A percentile compares a stretch with the other conserved stretches of the same genome.
Conservation (phyloP, 2,113 vertebrate species). For the Condylura cristata region DNA sequence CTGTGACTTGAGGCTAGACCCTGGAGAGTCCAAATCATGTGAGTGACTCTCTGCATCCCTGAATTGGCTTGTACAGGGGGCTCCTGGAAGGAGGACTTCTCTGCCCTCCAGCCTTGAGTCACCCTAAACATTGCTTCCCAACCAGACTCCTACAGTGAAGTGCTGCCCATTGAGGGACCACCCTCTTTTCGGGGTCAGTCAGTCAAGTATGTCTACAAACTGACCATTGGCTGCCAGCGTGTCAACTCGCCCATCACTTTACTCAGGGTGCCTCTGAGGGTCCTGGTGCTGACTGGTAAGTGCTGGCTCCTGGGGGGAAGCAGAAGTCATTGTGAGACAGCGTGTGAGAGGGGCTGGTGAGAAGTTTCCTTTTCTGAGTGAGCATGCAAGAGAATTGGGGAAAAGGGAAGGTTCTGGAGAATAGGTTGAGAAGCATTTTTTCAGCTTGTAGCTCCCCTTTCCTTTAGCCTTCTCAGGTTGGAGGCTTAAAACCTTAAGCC, state of each 20-base stretch:
- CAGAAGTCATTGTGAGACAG: not conserved
- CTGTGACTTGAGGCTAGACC: conserved; percentile 96
- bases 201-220: conserved; percentile 98
- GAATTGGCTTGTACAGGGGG: not conserved
- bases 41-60: conserved; percentile 67
- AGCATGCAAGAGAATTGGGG: not conserved
- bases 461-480: not conserved
- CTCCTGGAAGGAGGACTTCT: conserved; percentile 44
- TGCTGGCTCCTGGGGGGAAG: not conserved
- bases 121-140: not conserved
- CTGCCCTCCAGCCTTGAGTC: not conserved
- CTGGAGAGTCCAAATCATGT: conserved; percentile 96
- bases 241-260: conserved; percentile 99
- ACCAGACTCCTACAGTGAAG: conserved; percentile 96
- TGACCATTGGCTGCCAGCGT: conserved; percentile 98
- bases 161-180: conserved; percentile 93
- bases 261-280: conserved; percentile 95
- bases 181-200: conserved; percentile 98
- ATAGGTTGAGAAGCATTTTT: not conserved
- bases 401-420: not conserved
- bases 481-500: not conserved
- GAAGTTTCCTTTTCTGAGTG: not conserved
- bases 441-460: not conserved
- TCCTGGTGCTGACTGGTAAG: conserved; percentile 95
- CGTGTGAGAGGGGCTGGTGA: not conserved